Base-by-base conservation (phyloP, 2,113 vertebrate species). In the Patagioenas fasciata region DNA sequence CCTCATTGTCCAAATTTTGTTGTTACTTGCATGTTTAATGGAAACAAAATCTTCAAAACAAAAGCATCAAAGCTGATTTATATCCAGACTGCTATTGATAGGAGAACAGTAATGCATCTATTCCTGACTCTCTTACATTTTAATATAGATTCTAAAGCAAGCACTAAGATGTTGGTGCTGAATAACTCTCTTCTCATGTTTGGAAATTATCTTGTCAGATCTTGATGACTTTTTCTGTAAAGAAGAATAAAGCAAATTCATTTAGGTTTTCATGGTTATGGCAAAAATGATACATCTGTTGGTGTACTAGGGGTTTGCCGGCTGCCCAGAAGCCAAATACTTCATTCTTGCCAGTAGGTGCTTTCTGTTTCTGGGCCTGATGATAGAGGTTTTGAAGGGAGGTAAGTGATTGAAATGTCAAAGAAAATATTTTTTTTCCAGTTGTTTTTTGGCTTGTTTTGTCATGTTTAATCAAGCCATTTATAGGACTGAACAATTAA, bases 191-290 rank as follows among this genome's bases (percentile, higher is more conserved):
- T 83, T 96, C 47, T 80, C 16, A 8, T 51, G n/a, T 81, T 73
- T 79, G 62, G 44, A 92, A 84, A 47, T 3, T 6, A 72, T 91
- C 93, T 88, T 88, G 50, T 95, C 18, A 9, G 80, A 47, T 78
- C 34, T 88, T 88, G 40, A 61, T 87, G n/a, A 20, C 23, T 88
- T 93, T 85, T 91, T 82, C 80, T 51, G 7, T 93, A 66, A 95
- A 72, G 42, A 32, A 73, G 28, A 60, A 15, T 54, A 79, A 91
- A 93, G 32, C 16, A 21, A 67, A 85, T 18, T 53, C 50, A 86
- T 82, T 56, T 42, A 67, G 31, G 53, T 91, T 95, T 88, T 71
- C 29, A 47, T 50, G 61, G 32, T n/a, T 84, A 11, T 47, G 11
- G 13, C 58, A 80, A 90, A 93, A 42, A 28, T 67, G 40, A 72